phyloP scores from a whole-genome alignment of 2,797 vertebrate species.

The Helostoma temminkii region DNA sequence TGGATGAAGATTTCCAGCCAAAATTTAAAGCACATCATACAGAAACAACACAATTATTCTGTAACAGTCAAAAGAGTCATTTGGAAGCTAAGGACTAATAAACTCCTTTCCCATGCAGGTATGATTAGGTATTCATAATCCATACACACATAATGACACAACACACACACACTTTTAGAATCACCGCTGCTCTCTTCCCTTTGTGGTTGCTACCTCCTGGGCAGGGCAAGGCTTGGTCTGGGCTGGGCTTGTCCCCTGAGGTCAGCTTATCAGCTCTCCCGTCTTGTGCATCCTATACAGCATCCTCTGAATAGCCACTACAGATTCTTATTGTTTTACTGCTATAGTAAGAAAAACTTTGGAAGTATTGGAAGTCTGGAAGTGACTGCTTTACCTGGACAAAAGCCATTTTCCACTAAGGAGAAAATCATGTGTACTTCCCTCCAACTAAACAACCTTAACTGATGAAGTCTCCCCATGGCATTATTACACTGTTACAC shows the following conservation, averaged over 20 bases:
- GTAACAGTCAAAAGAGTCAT: too few relatives aligned
- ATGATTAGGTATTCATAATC: too few relatives aligned
- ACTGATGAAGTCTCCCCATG: constrained; percentile 26
- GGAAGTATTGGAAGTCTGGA: constrained; percentile 57
- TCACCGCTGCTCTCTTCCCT: too few relatives aligned
- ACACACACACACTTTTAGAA: too few relatives aligned
- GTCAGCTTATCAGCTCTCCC: constrained; percentile 59
- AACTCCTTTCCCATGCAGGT: too few relatives aligned
- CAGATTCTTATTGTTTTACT: constrained; percentile 61
- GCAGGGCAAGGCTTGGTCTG: not conserved
- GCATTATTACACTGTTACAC: constrained; percentile 14
- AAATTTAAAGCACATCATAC: too few relatives aligned
- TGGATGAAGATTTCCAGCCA: too few relatives aligned
- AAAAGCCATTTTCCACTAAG: constrained; percentile 60
- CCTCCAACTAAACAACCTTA: constrained; percentile 11
- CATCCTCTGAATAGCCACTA: constrained; percentile 41
- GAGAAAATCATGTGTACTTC: constrained; percentile 65
- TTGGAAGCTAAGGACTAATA: too few relatives aligned
- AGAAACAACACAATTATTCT: too few relatives aligned
- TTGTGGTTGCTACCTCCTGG: constrained; percentile 8
- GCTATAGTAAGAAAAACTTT: constrained; percentile 28
- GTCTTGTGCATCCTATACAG: constrained; percentile 57
- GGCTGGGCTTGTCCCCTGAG: constrained; percentile 40
- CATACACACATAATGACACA: too few relatives aligned
- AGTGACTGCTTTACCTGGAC: constrained; percentile 64